phyloP scores from a whole-genome alignment of 2,113 vertebrate species.

The Lichenostomus cassidix region DNA sequence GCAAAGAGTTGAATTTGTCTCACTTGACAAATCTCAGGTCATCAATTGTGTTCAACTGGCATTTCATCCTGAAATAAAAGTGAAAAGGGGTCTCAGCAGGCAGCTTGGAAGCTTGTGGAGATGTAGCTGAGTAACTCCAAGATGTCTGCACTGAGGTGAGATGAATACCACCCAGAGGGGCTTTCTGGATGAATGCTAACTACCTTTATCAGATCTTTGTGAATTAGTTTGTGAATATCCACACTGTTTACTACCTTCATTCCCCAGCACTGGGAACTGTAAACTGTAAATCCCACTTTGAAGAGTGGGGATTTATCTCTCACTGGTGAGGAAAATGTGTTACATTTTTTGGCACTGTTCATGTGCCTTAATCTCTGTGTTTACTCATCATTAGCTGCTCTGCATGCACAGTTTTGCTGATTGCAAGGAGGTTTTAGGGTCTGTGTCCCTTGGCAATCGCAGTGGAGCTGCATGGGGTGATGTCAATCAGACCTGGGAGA shows the following conservation, averaged over 20 bases:
- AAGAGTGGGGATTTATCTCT: neutral
- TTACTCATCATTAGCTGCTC: neutral
- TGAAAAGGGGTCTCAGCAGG: neutral
- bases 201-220: neutral
- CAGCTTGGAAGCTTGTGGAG: neutral
- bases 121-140: neutral
- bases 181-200: neutral
- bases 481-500: neutral
- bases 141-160: neutral
- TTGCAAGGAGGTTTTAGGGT: neutral
- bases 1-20: neutral
- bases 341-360: accelerated
- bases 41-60: neutral
- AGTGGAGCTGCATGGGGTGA: neutral
- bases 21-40: neutral
- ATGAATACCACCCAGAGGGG: neutral
- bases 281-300: neutral
- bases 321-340: neutral
- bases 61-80: neutral
- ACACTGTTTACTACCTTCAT: neutral
- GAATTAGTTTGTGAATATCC: neutral
- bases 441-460: neutral
- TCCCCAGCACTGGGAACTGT: neutral
- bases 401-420: neutral
- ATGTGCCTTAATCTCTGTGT: neutral